Evolutionary conservation across 2,113 vertebrate genomes (phyloP).

Genomic region (Lutjanus erythropterus): DNA sequence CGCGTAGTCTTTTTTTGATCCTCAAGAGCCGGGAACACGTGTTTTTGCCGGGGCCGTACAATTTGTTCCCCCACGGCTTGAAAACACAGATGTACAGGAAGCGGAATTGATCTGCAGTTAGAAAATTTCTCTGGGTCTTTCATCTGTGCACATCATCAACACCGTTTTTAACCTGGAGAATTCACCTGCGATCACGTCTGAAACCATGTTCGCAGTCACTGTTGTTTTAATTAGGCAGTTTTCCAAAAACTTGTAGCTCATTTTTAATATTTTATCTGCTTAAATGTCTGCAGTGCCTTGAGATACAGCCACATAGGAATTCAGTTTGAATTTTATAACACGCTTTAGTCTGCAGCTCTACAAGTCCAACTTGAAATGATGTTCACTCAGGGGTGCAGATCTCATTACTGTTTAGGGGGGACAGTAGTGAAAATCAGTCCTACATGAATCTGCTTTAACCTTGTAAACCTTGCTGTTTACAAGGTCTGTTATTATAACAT

Average conservation of each 20-base stretch:
- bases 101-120: slow-evolving; percentile 32
- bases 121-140: slow-evolving; percentile 31
- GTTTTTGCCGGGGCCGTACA: slow-evolving; percentile 56
- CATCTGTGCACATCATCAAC: slow-evolving; percentile 14
- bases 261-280: slow-evolving; percentile 5
- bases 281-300: slow-evolving; percentile 6
- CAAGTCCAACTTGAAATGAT: slow-evolving; percentile 14
- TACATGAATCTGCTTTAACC: too few relatives aligned
- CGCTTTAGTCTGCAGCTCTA: not conserved
- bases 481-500: too few relatives aligned
- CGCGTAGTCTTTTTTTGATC: slow-evolving; percentile 50
- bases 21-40: slow-evolving; percentile 60
- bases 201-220: not conserved
- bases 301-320: not conserved
- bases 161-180: slow-evolving; percentile 12
- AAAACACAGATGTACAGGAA: slow-evolving; percentile 47
- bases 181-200: slow-evolving; percentile 23
- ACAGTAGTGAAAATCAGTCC: too few relatives aligned
- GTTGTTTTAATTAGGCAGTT: not conserved
- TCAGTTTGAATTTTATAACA: not conserved
- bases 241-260: not conserved
- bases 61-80: slow-evolving; percentile 61
- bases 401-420: too few relatives aligned
- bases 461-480: too few relatives aligned
- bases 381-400: too few relatives aligned